Base-by-base conservation (phyloP, 2,888 invertebrate genomes). In the Pachliopta kotzebuea region DNA sequence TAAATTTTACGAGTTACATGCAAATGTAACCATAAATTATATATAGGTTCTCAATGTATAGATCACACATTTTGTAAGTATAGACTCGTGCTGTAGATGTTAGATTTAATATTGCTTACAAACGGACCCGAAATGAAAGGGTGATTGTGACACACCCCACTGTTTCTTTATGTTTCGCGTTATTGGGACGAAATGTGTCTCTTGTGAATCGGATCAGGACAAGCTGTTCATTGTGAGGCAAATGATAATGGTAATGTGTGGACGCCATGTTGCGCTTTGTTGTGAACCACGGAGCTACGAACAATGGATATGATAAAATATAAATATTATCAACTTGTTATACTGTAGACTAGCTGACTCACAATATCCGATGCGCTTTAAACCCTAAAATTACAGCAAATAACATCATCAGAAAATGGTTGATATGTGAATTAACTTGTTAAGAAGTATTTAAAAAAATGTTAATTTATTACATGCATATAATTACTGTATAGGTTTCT, bases 81-180 rank as follows among this genome's bases (percentile, higher is more conserved):
- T 61, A 62, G 59, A 72, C 68, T 63, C 53, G 60, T 60, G 53
- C 50, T 50, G 31, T 31, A n/a, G 21, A 42, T 11, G 60, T 60
- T 66, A 75, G 73, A 77, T 78, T 76, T 75, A 80, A 76, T 74
- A 72, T 69, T 55, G 66, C 69, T 70, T 79, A 81, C 80, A 79
- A 76, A 74, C 71, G 77, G 72, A 72, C 75, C 31, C 31, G 26
- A 58, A 61, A 83, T 82, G 85, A 86, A 83, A 81, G 88, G 88
- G 88, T 88, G 88, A 87, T 86, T 88, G 74, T 81, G 83, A 86
- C 86, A 84, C 85, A 76, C 85, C 88, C 89, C 74, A 86, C 86
- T 86, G 90, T 83, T 86, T 84, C 88, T 90, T 89, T 88, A 86
- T 88, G 81, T 85, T 83, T 83, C 81, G 82, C 83, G 81, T 86